Base-by-base conservation (phyloP, 2,888 invertebrate genomes). In the Ormyrus rosae region DNA sequence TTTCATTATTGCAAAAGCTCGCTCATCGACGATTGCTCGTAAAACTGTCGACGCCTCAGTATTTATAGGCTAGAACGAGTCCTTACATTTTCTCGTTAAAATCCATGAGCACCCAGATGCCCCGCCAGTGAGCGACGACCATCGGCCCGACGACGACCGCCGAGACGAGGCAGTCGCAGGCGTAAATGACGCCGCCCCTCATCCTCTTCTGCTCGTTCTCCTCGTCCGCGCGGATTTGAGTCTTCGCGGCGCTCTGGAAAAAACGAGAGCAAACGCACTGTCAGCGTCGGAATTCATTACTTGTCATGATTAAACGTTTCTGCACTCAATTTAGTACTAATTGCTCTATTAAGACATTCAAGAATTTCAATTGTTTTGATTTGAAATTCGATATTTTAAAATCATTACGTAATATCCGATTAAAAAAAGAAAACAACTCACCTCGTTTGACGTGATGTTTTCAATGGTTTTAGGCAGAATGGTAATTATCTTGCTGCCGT, bases 81-180 rank as follows among this genome's bases (percentile, higher is more conserved):
- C 19, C 72, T 77, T 48, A 83, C 83, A 80, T 80, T 9, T 77
- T 56, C 48, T 74, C 80, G 84, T 92, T 89, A 56, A 90, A 81
- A 78, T 92, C 92, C 91, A 93, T 91, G 69, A 92, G 86, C 51
- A 87, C 88, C 93, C 93, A 94, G 13, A 91, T 90, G 1, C 93
- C 93, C 72, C 92, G 87, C 94, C 94, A 94, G 83, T 91, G 91
- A 2, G 91, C 90, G 2, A 94, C 91, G 0, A 92, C 92, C 70
- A 92, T 86, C 0, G 93, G 93, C 5, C 91, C 90, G 9, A 93
- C 88, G 7, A 93, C 76, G 10, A 90, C 84, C 13, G 91, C 80
- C 0, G 92, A 89, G 5, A 93, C 83, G 9, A 92, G 70, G 9
- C 88, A 88, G 84, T 93, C 93, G 72, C 90, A 78, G 46, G 89